Base-by-base conservation (phyloP, 2,888 invertebrate genomes). In the Parascotia fuliginaria region DNA sequence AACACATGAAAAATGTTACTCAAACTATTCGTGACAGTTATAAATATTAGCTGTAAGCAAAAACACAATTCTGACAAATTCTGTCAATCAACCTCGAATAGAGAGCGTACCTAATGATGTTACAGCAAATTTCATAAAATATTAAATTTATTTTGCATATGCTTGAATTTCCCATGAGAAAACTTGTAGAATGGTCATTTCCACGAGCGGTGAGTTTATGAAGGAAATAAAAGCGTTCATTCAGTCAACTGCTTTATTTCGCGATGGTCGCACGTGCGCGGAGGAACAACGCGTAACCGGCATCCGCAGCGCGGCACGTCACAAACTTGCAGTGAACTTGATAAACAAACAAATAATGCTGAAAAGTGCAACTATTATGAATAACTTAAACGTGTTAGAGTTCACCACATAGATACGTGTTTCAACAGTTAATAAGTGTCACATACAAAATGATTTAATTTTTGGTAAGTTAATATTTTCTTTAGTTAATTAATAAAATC, bases 261-360 rank as follows among this genome's bases (percentile, higher is more conserved):
- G 27, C 9, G 42, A 14, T 3, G 34, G 6, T 0, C 14, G 29
- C 52, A 62, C 60, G 63, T 32, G 27, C 40, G 32, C 15, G 22
- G 4, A 16, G 14, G 22, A 5, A 5, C 12, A 9, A 7, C 32
- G 16, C 5, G n/a, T 5, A n/a, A 34, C 32, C 15, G 3, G 12
- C 27, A 28, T 24, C 16, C 31, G 11, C 1, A 4, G 24, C 24
- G 24, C 24, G 24, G 4, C 24, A 1, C 1, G 7, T 1, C 7
- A 7, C 27, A 40, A 41, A 55, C 29, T 47, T 31, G 14, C 14
- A 11, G 62, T 60, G 43, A 44, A 51, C 24, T 42, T 61, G 7
- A 24, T 28, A 15, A 16, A 36, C 39, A n/a, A 9, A 9, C 19
- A 31, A 24, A 24, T 24, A 7, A 39, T 61, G 19, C 11, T 7